Evolutionary conservation across 2,888 invertebrate species (phyloP), one percentile per base, ranked within the genome.

Genomic region (Drosophila acutilabella): DNA sequence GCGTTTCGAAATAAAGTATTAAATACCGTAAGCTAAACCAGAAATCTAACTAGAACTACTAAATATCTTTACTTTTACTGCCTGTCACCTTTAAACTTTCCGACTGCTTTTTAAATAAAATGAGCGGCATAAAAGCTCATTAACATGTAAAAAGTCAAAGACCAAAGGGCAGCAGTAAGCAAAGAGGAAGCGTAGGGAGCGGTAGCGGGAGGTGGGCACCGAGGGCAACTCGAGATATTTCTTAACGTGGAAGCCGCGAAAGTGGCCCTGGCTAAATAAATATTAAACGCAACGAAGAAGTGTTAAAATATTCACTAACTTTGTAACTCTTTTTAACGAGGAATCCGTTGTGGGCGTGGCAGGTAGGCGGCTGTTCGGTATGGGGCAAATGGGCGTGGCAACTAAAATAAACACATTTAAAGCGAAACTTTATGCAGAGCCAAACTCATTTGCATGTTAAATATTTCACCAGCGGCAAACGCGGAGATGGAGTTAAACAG

Each of bases 341-440:
- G 64, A 54, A 78, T 80, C 67, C 78, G 67, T 33, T 16, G 20
- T 41, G 33, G 40, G 47, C 41, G 33, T 20, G 4, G 2, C 6
- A 14, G 26, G 50, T 45, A 20, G 51, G 54, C 50, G 38, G 38
- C 20, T 0, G 23, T 6, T 23, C 23, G 30, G 30, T 8, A 30
- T 36, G 48, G 54, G 8, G 11, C 10, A 1, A 41, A 5, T 50
- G 67, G 81, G 78, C 83, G 83, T 81, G 83, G 71, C 80, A 84
- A 80, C 86, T 88, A 88, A 81, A 86, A 86, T 86, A 88, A 86
- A 86, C 85, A 86, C 85, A 88, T 86, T 88, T 88, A 85, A 85
- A 85, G 85, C 71, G 81, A 74, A 85, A 88, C 85, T 88, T 86
- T 88, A 88, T 85, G 86, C 85, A 83, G 80, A 88, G 85, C 85